Evolutionary conservation across 1,140 invertebrate genomes (phyloP).

Genomic region (Cydia splendana): DNA sequence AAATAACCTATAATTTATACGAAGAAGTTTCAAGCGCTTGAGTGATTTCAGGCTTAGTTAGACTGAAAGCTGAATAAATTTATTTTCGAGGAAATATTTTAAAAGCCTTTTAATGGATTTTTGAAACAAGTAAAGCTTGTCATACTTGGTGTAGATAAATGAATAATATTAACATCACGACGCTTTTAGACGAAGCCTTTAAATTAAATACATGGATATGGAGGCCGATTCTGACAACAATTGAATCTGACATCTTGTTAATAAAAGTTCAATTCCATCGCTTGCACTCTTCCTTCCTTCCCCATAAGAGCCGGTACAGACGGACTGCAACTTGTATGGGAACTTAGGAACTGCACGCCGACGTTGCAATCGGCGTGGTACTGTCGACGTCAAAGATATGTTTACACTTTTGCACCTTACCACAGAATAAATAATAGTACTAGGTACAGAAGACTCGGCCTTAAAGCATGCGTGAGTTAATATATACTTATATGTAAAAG

Average conservation of each 20-base stretch:
- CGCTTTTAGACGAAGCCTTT: too few relatives aligned
- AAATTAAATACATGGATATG: not conserved
- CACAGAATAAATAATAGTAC: too few relatives aligned
- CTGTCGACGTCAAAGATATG: too few relatives aligned
- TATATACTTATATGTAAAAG: not conserved
- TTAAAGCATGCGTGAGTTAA: not conserved
- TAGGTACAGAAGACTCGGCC: too few relatives aligned
- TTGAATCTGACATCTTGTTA: too few relatives aligned
- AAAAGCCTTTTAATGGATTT: conserved; percentile 7
- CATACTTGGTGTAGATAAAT: not conserved
- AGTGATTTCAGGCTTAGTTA: conserved; percentile 2
- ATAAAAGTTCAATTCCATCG: not conserved
- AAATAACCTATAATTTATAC: conserved; percentile 8
- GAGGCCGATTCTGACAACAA: not conserved
- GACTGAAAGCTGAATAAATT: conserved; percentile 2
- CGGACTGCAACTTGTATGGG: too few relatives aligned
- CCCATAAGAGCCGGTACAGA: too few relatives aligned
- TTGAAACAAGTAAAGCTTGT: not conserved
- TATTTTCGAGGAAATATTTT: not conserved
- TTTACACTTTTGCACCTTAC: too few relatives aligned
- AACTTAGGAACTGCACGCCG: too few relatives aligned
- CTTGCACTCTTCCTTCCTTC: not conserved
- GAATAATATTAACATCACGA: not conserved
- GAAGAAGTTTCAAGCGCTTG: not conserved
- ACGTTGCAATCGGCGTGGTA: too few relatives aligned